Base-by-base conservation (phyloP, 1,140 invertebrate species). In the Procambarus virginalis region DNA sequence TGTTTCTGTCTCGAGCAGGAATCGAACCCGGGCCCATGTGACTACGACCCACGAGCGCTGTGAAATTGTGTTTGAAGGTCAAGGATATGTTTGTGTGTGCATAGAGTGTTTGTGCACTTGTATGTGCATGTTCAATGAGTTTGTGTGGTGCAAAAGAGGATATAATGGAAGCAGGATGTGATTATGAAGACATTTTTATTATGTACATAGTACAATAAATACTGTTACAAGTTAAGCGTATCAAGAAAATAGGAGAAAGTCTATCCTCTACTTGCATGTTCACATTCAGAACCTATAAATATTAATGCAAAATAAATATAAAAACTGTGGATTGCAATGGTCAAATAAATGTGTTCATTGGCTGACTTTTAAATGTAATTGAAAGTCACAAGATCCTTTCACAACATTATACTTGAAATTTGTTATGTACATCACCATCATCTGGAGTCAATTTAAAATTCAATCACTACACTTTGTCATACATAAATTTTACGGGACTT, bases 161-260 rank as follows among this genome's bases (percentile, higher is more conserved):
- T 73, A 10, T 73, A 73, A 34, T 34, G n/a, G 5, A 73, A 73
- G 68, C 68, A 73, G 22, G n/a, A 22, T 45, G 3, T 84, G 81
- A 84, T 84, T 84, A 84, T 84, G 81, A 84, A 84, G 81, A 84
- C 81, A 84, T 70, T 84, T 82, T 84, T 84, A 84, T 84, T 84
- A 84, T 84, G 64, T 84, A 84, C 81, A 84, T 70, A 84, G 22
- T 84, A 84, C 81, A 84, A 84, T 84, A 84, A 84, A 84, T 84
- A 84, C 81, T 84, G 81, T 84, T 84, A 84, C 81, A 84, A 84
- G 64, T 60, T 84, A 84, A 84, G 81, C 81, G 81, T 84, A 84
- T 84, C 81, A 70, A 70, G 81, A 84, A 84, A 84, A 84, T 84
- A 84, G 81, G 81, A 84, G 64, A 84, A 84, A 70, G 64, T 84